Conservation (phyloP, 2,888 invertebrate species). For the Altica lythri region DNA sequence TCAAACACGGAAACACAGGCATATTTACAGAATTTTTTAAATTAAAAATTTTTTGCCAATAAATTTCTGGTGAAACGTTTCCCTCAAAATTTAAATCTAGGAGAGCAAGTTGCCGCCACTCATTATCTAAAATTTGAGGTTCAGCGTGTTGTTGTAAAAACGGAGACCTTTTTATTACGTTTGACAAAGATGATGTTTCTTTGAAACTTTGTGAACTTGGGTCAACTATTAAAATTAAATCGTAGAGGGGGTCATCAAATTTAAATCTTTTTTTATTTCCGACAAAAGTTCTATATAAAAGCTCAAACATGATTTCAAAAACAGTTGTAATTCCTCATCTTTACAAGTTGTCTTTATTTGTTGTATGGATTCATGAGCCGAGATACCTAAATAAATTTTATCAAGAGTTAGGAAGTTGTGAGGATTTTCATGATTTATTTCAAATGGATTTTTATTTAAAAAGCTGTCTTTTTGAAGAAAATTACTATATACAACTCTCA, state of each 20-base stretch:
- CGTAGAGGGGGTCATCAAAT: slow-evolving; percentile 1
- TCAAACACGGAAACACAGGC: not conserved
- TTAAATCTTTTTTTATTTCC: slow-evolving; percentile 3
- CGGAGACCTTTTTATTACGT: not conserved
- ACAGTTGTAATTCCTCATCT: not conserved
- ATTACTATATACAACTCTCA: not conserved
- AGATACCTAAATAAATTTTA: slow-evolving; percentile 4
- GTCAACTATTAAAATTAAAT: slow-evolving; percentile 5
- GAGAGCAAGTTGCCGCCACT: not conserved
- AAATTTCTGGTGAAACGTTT: not conserved
- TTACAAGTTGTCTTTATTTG: not conserved
- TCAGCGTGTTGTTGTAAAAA: not conserved
- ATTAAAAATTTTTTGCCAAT: not conserved
- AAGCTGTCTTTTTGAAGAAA: not conserved
- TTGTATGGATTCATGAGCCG: not conserved
- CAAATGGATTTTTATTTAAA: not conserved
- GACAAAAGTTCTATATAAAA: slow-evolving; percentile 2
- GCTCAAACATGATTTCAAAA: slow-evolving; percentile 3
- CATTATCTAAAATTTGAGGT: not conserved
- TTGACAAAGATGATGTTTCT: not conserved
- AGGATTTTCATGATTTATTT: slow-evolving; percentile 3
- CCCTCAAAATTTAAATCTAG: not conserved
- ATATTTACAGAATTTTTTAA: not conserved
- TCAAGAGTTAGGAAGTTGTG: not conserved
- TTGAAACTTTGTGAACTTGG: not conserved